A percentile compares a stretch with the other conserved stretches of the same genome.
phyloP scores from a whole-genome alignment of 2,888 invertebrate genomes.

The Drosophila greeni region DNA sequence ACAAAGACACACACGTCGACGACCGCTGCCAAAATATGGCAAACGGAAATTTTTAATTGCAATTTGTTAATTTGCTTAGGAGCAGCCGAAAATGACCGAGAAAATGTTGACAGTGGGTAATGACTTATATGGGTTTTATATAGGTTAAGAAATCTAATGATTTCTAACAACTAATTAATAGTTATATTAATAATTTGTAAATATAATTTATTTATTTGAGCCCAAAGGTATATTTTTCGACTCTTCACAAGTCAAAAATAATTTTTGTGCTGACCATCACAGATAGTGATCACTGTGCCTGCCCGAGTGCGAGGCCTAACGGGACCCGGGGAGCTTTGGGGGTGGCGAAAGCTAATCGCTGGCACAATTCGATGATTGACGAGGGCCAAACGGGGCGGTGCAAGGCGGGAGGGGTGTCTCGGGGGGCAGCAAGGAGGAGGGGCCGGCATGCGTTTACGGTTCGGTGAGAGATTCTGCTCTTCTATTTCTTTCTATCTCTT shows the following conservation, averaged over 20 bases:
- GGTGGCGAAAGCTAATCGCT: slow-evolving; percentile 34
- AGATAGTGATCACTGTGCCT: slow-evolving; percentile 1
- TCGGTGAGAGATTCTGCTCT: slow-evolving; percentile 13
- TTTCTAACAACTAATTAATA: no score
- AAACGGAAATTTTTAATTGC: slow-evolving; percentile 57
- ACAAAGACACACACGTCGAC: slow-evolving; percentile 23
- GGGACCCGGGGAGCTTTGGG: not conserved
- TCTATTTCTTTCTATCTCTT: not conserved
- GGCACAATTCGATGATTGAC: slow-evolving; percentile 43
- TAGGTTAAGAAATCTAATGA: not conserved
- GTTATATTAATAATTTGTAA: no score
- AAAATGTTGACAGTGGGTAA: not conserved
- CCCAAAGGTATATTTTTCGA: not conserved
- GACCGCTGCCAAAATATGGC: slow-evolving; percentile 36
- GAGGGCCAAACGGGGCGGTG: slow-evolving; percentile 29
- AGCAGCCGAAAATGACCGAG: slow-evolving; percentile 5
- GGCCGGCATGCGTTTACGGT: slow-evolving; percentile 28
- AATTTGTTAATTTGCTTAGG: slow-evolving; percentile 50
- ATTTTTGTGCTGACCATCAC: not conserved
- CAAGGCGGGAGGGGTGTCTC: not conserved
- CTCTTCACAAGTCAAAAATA: not conserved
- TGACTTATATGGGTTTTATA: not conserved
- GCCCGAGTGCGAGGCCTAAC: not conserved
- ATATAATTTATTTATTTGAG: no score
- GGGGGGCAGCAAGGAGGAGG: not conserved